phyloP scores from a whole-genome alignment of 2,113 vertebrate genomes.

The Parotia lawesii region DNA sequence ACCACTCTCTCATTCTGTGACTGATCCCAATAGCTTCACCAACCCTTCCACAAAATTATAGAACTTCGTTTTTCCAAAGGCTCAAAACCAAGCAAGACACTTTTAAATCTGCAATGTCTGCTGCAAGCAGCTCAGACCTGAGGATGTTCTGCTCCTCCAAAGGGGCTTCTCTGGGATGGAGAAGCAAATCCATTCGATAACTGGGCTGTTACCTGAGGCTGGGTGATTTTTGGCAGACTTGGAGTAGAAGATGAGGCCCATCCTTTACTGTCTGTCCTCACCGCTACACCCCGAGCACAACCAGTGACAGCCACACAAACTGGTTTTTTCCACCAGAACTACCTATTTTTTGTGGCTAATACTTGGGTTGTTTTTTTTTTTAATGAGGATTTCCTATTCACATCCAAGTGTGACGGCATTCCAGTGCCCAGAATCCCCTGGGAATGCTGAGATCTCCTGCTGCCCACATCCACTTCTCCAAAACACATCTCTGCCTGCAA shows the following conservation, averaged over 20 bases:
- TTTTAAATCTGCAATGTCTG: neutral
- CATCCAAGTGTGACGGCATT: neutral
- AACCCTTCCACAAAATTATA: neutral
- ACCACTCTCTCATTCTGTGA: neutral
- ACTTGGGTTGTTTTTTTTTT: fast-evolving
- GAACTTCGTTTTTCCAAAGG: neutral
- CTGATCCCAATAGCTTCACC: neutral
- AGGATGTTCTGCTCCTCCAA: neutral
- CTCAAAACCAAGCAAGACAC: neutral
- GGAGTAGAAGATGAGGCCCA: neutral
- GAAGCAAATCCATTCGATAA: neutral
- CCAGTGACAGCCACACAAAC: neutral
- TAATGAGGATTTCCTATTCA: neutral
- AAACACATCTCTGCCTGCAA: neutral
- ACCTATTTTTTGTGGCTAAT: neutral
- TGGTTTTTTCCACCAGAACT: neutral
- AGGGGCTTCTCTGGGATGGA: neutral
- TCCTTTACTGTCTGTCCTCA: neutral
- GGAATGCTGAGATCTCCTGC: neutral
- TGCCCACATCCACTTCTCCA: neutral
- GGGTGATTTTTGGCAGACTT: neutral
- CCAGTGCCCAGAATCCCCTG: neutral
- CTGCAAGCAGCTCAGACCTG: neutral
- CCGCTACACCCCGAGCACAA: neutral
- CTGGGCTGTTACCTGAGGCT: fast-evolving